Evolutionary conservation across 2,797 vertebrate species (phyloP), one percentile per base, ranked within the genome.

Genomic region (Caiman crocodilus): DNA sequence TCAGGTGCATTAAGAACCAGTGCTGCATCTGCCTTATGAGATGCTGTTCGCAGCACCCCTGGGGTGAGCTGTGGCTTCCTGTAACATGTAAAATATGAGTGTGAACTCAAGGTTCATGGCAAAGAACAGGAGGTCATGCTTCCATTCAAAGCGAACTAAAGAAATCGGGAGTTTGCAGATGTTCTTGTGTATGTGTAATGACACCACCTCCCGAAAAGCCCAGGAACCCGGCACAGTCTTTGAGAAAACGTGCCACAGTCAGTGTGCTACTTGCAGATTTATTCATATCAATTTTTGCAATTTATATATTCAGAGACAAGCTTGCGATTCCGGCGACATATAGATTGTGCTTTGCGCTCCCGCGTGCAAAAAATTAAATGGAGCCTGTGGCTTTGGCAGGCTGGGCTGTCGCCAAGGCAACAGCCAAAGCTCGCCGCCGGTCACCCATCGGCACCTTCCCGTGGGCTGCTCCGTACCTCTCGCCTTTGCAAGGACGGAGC

Each of bases 231-330:
- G 95, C 89, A 78, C 97, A 96, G 98, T 95, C 96, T 97, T 98
- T 98, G 97, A 98, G 97, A 90, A 98, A 98, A 98, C 98, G 98
- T 99, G 99, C 98, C 97, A 96, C 98, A 97, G 98, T 98, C 98
- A 97, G 98, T 98, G 98, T 98, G 98, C 97, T 98, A 98, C 98
- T 99, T 98, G 99, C 98, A 99, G 99, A 99, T 99, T 99, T 99
- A 98, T 98, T 98, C 98, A 98, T 99, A 98, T 98, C 98, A 98
- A 98, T 98, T 99, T 98, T 98, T 98, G 97, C 97, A 89, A 98
- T 99, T 99, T 99, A 99, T 98, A 97, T 99, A 99, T 99, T 99
- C 99, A 99, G 99, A 99, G 99, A 98, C 97, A 98, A 98, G 98
- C 98, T 98, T 98, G 98, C 98, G 98, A 98, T 97, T 98, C 98